These are phyloP conservation scores for Prochilodus magdalenae DNA, from an alignment of 2,113 vertebrate species.

Conservation along the genomic window DNA sequence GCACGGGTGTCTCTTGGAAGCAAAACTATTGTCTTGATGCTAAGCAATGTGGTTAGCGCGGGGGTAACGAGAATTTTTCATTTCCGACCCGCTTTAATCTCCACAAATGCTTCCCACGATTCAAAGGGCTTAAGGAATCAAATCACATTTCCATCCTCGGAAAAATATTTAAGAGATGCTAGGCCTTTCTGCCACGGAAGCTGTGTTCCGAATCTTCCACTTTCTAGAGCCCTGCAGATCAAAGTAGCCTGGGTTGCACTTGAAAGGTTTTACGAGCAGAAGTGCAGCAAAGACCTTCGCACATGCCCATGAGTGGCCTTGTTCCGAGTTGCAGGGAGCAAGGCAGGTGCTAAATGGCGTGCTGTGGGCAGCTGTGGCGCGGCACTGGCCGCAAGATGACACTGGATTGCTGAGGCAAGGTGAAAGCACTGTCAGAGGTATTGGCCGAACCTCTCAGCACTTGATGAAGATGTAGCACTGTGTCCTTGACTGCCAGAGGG, in stretches of 20 bases:
- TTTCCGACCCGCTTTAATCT: conserved; percentile 26
- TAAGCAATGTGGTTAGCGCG: not conserved
- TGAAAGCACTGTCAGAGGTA: conserved; percentile 40
- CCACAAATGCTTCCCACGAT: conserved; percentile 6
- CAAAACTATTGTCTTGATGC: conserved; percentile 24
- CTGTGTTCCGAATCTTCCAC: not conserved
- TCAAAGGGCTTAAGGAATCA: conserved; percentile 15
- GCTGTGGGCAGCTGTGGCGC: conserved; percentile 45
- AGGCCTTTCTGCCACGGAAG: not conserved
- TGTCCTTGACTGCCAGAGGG: conserved; percentile 35
- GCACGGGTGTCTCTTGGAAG: not conserved
- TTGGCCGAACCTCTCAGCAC: conserved; percentile 41
- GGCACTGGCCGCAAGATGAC: conserved; percentile 20
- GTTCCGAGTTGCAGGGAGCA: conserved; percentile 24
- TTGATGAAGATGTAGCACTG: conserved; percentile 41
- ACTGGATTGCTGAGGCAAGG: not conserved
- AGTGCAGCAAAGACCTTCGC: conserved; percentile 4
- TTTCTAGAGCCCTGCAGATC: conserved; percentile 16
- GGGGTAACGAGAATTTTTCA: conserved; percentile 15
- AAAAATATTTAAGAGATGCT: conserved; percentile 2
- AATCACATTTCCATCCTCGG: not conserved
- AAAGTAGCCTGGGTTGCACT: conserved; percentile 21
- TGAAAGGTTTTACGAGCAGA: not conserved
- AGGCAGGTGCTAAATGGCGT: conserved; percentile 43
- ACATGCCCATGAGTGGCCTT: not conserved